These are phyloP conservation scores for Agriopis aurantiaria DNA, from an alignment of 2,888 invertebrate species.

Conservation along the genomic window DNA sequence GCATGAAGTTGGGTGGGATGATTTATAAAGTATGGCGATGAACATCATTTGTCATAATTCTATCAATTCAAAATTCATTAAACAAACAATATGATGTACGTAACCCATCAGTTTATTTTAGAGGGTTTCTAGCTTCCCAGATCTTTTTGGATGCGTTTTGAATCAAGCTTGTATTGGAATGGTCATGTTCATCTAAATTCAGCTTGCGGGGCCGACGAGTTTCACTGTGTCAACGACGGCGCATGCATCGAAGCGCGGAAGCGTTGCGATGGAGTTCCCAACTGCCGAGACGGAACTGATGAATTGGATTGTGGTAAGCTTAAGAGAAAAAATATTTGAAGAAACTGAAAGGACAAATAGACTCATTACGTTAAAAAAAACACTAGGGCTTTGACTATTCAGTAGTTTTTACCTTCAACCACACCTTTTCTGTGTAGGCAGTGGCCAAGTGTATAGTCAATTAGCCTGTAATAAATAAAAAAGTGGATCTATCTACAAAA, in stretches of 20 bases:
- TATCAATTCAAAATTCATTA: background rate
- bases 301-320: constrained; percentile 85
- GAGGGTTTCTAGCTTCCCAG: too few relatives aligned
- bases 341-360: background rate
- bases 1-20: constrained; percentile 1
- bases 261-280: constrained; percentile 84
- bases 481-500: too few relatives aligned
- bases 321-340: background rate
- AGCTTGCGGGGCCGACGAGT: constrained; percentile 81
- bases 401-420: background rate
- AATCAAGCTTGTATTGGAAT: constrained; percentile 2
- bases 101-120: background rate
- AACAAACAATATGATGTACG: background rate
- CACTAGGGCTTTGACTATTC: background rate
- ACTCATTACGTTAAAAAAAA: constrained; percentile 8
- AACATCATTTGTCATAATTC: background rate
- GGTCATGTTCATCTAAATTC: constrained; percentile 31
- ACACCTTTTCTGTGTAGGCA: background rate
- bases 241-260: constrained; percentile 85
- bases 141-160: background rate
- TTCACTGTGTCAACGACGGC: constrained; percentile 87
- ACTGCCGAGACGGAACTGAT: constrained; percentile 88
- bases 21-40: too few relatives aligned
- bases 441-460: background rate
- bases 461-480: too few relatives aligned